Percentiles rank a stretch among this genome's conserved stretches.
Evolutionary conservation across 2,113 vertebrate species (phyloP).

Genomic region (Chiloscyllium plagiosum): DNA sequence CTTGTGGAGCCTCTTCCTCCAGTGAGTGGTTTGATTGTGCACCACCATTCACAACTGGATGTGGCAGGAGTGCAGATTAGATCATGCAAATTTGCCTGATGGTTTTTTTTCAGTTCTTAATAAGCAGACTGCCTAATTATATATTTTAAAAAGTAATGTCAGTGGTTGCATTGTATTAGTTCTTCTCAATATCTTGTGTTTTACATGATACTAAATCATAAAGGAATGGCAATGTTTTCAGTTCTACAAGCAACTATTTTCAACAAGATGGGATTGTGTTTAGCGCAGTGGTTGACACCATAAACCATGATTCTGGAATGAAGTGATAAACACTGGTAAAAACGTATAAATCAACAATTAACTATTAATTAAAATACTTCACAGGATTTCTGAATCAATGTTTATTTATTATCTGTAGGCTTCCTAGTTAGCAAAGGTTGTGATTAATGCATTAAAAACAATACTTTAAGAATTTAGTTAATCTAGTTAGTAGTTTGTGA

Average conservation of each 20-base stretch:
- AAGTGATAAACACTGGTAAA: not conserved
- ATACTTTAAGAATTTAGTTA: not conserved
- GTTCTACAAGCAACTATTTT: not conserved
- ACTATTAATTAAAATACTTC: not conserved
- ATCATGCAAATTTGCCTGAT: too few relatives aligned
- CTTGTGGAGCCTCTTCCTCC: too few relatives aligned
- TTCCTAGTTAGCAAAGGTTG: not conserved
- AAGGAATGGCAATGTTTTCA: not conserved
- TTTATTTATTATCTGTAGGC: not conserved
- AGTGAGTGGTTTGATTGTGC: too few relatives aligned
- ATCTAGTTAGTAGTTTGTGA: not conserved
- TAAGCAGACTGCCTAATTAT: not conserved
- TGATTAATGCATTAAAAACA: not conserved
- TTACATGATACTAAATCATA: not conserved
- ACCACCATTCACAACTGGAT: too few relatives aligned
- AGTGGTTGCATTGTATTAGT: not conserved
- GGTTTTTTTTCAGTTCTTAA: not conserved
- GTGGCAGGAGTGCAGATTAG: too few relatives aligned
- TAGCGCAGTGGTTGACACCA: not conserved
- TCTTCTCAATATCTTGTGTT: not conserved
- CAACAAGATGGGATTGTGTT: conserved; percentile 2
- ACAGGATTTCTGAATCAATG: not conserved
- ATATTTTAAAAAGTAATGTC: not conserved
- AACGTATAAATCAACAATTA: too few relatives aligned
- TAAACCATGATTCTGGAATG: not conserved